A percentile compares a stretch with the other conserved stretches of the same genome.
These are phyloP conservation scores for Sinodicranocentrus sp. DNA, from an alignment of 2,888 invertebrate species.

Conservation along the genomic window DNA sequence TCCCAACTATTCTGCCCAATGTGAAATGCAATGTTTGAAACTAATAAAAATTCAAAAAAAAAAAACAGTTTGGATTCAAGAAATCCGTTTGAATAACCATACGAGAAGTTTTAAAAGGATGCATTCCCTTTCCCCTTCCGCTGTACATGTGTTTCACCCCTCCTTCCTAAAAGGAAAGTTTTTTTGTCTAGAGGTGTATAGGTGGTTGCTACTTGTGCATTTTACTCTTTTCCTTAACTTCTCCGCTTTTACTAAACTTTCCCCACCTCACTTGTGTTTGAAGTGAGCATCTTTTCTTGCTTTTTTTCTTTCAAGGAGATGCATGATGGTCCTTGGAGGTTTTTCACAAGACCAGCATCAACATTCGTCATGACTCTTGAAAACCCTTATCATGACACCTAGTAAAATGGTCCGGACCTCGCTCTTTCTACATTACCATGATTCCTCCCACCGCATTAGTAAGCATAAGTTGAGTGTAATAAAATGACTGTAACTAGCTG, in stretches of 20 bases:
- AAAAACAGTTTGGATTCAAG: no score
- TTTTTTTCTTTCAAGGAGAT: conserved; percentile 33
- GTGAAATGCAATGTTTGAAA: no score
- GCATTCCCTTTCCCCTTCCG: neutral
- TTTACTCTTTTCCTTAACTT: conserved; percentile 10
- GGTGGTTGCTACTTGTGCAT: neutral
- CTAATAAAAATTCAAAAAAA: no score
- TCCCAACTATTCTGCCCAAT: no score
- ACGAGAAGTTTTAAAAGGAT: no score
- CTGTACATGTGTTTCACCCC: no score
- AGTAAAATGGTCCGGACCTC: conserved; percentile 60
- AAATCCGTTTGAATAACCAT: no score
- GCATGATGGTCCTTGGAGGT: conserved; percentile 61
- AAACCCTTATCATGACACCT: conserved; percentile 68
- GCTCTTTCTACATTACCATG: conserved; percentile 50
- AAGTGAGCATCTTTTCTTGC: conserved; percentile 3
- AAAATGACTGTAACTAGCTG: conserved; percentile 70
- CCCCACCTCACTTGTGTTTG: neutral
- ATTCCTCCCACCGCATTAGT: conserved; percentile 63
- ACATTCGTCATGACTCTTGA: conserved; percentile 68
- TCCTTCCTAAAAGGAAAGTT: conserved; percentile 1
- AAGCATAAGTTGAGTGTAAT: conserved; percentile 70
- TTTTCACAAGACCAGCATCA: conserved; percentile 64
- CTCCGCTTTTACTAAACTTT: conserved; percentile 27
- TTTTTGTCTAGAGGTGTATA: neutral